Conservation (phyloP, 2,113 vertebrate genomes). For the Uropsilus gracilis region DNA sequence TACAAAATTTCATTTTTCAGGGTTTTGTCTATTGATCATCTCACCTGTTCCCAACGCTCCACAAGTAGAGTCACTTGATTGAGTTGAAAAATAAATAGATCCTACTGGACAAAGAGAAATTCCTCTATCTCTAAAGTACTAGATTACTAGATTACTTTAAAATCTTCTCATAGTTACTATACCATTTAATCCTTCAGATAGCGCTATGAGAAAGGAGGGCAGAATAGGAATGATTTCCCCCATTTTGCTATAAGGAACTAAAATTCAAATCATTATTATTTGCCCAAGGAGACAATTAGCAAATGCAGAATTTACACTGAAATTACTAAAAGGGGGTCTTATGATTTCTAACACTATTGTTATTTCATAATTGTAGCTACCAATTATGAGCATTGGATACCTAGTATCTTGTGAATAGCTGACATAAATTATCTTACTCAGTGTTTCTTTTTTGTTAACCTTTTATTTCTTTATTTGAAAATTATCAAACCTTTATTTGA, state of each 20-base stretch:
- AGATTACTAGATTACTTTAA: neutral
- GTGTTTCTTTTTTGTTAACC: no score
- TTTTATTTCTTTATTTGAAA: no score
- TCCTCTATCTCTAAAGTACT: neutral
- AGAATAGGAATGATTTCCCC: neutral
- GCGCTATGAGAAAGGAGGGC: neutral
- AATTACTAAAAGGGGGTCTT: neutral
- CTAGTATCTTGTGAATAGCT: neutral
- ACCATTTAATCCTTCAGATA: neutral
- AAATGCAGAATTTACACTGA: neutral
- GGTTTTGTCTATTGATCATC: neutral
- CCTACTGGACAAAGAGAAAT: neutral
- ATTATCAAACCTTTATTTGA: no score
- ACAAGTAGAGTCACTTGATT: neutral
- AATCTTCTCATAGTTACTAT: neutral
- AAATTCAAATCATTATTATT: neutral
- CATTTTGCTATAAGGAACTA: neutral
- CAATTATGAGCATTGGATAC: neutral
- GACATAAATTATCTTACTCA: neutral
- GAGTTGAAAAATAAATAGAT: neutral
- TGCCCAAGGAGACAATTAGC: neutral
- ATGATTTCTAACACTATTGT: neutral
- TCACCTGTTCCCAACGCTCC: neutral
- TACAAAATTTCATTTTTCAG: neutral
- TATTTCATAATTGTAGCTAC: neutral